Base-by-base conservation (phyloP, 2,888 invertebrate species). In the Loripinus fragilis region DNA sequence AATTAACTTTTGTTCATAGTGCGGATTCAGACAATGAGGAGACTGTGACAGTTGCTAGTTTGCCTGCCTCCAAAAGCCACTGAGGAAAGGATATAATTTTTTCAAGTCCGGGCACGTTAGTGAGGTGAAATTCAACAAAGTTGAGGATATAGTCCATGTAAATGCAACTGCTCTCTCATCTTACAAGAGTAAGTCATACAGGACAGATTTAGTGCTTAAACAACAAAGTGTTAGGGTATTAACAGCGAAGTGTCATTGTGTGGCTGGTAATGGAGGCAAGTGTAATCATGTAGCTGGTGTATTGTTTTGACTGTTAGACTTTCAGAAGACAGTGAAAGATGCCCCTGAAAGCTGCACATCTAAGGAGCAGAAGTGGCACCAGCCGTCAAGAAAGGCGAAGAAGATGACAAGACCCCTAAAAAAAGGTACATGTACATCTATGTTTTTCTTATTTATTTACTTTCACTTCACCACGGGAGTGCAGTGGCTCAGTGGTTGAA, bases 341-440 rank as follows among this genome's bases (percentile, higher is more conserved):
- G 67, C n/a, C n/a, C n/a, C n/a, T n/a, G 42, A 67, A 23, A 7
- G 42, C 67, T 67, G 67, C 30, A 42, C 67, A 23, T 67, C 67
- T 3, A n/a, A 67, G 8, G 67, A 67, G 48, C 38, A 38, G 25
- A 67, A 67, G 30, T 67, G 67, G 67, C 67, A 67, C 42, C 42
- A 67, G 25, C 67, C 67, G n/a, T 67, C 67, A 38, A 38, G 67
- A 67, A 67, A 41, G 42, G 5, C 67, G 7, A n/a, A n/a, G n/a
- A 67, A 67, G 42, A 17, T 41, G 25, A 67, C 67, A 2, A 67
- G 42, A 41, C 67, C 67, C 15, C 12, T 42, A 3, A 41, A 41
- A 67, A 48, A 15, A 48, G 48, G 48, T 48, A 48, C 38, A 38
- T 8, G 38, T 8, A 8, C 38, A 8, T 38, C 5, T 12, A 38